These are phyloP conservation scores for Hemaris fuciformis DNA, from an alignment of 2,888 invertebrate genomes.

Conservation along the genomic window DNA sequence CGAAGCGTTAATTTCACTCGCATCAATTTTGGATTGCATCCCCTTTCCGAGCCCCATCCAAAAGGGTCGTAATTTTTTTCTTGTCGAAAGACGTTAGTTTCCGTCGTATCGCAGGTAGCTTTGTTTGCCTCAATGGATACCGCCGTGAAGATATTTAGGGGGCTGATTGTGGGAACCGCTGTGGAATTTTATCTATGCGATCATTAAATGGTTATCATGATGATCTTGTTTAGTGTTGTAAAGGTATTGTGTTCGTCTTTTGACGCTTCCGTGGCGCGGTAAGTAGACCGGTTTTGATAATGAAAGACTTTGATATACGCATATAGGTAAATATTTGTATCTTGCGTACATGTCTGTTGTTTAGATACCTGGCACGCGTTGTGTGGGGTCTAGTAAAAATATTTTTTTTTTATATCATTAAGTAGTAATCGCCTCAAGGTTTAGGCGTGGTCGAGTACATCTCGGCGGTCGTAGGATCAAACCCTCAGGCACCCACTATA, in stretches of 20 bases:
- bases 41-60: not conserved
- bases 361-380: no score
- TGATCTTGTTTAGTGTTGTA: not conserved
- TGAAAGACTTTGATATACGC: no score
- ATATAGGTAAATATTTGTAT: no score
- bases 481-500: no score
- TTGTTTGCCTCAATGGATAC: not conserved
- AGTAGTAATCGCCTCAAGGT: no score
- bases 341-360: no score
- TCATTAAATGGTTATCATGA: not conserved
- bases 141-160: slow-evolving; percentile 3
- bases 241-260: not conserved
- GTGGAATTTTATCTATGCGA: not conserved
- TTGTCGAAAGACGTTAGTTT: not conserved
- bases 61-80: not conserved
- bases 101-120: not conserved
- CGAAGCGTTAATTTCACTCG: not conserved
- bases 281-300: no score
- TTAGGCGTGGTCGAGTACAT: no score
- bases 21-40: not conserved
- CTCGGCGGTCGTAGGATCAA: no score
- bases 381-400: no score
- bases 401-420: no score
- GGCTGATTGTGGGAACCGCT: slow-evolving; percentile 13
- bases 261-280: no score